Evolutionary conservation across 2,888 invertebrate genomes (phyloP), one percentile per base, ranked within the genome.

Genomic region (Synergus japonicus): DNA sequence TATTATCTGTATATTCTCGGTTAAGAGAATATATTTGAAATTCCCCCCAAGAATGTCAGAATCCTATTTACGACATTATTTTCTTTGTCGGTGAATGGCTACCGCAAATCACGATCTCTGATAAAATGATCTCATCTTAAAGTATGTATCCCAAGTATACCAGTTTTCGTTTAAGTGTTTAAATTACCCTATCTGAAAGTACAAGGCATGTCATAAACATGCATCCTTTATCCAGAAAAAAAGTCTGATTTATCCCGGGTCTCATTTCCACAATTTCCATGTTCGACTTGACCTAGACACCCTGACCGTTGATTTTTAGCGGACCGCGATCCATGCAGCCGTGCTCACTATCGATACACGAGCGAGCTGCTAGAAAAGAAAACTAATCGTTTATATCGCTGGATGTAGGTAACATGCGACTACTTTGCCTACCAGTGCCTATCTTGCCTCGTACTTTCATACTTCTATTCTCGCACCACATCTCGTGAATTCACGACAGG

Each of bases 361-460:
- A 49, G 41, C 43, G 43, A 18, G 37, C 37, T 29, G 49, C 37
- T 54, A n/a, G 73, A 54, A 73, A 73, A 73, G 73, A 73, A 73
- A 73, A 73, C 73, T 73, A 54, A 73, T 73, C 73, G 73, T 73
- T 73, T 73, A 73, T 54, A 73, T 73, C 73, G 73, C 54, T 54
- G 49, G 73, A 73, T 73, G 73, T 73, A 73, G 73, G 73, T 73
- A 73, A 73, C 73, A 73, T 73, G 73, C 54, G 73, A 73, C 73
- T 73, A 73, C 73, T 54, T 73, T 73, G 73, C 73, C 54, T 73
- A 73, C 41, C 73, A n/a, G 29, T 73, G n/a, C 69, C 69, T 69
- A 49, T 73, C 54, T 73, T 37, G 37, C 54, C 73, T 73, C 37
- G 73, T 73, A 54, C 73, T 73, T 54, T 73, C 54, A 54, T 73